Evolutionary conservation across 2,888 invertebrate species (phyloP), one percentile per base, ranked within the genome.

Genomic region (Liodrosophila aerea): DNA sequence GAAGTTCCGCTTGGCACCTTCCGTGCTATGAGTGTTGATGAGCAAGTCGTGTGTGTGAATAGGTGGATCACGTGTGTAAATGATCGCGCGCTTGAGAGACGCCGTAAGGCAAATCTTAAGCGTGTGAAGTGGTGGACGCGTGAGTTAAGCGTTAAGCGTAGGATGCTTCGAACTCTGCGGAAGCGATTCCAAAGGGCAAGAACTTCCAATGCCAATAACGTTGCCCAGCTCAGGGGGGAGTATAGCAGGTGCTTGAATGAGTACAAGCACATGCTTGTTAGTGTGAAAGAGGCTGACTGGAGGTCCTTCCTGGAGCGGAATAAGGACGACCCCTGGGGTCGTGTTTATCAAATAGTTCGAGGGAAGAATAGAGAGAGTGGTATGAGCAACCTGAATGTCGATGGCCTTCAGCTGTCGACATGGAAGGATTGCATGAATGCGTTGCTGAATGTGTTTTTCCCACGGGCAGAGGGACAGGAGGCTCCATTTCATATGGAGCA

Each of bases 101-200:
- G 13, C n/a, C 50, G 41, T 0, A 50, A 41, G 30, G 41, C 22
- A 2, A 56, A 34, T 22, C 54, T 16, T 2, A 46, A 15, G 7
- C 33, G 31, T 46, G 41, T 41, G 34, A 47, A 40, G 41, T 49
- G 41, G 56, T 56, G 47, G 56, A 30, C 40, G 13, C 47, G 4
- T 40, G 54, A 37, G 8, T 4, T 53, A 7, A 37, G 13, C 12
- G 11, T 40, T 4, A 40, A 29, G 34, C 46, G 33, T 3, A 16
- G 47, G 39, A 2, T 11, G 11, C 18, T 39, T 39, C n/a, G 31
- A n/a, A 7, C 44, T 1, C 27, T 39, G 8, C 9, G 37, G 31
- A 53, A 45, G 13, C 37, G 52, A 18, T 44, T 52, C 36, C 37
- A 52, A 44, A 36, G 30, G n/a, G 37, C 52, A 8, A 11, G 44